Conservation (phyloP, 2,797 vertebrate species). For the Limnodromus scolopaceus region DNA sequence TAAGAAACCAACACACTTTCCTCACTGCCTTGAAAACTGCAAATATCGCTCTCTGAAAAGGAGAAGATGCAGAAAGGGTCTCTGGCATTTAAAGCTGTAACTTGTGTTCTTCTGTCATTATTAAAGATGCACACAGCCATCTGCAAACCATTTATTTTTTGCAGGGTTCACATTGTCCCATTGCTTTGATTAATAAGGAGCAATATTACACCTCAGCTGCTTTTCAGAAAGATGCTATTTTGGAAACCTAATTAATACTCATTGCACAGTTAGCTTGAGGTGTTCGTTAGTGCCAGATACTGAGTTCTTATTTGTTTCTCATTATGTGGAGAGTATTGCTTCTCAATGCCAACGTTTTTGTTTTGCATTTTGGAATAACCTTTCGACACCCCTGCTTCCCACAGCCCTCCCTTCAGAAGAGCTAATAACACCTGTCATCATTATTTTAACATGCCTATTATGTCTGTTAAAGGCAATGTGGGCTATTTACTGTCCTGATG, state of each 20-base stretch:
- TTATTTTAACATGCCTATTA: conserved; percentile 27
- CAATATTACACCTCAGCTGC: conserved; percentile 56
- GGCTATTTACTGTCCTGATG: conserved; percentile 18
- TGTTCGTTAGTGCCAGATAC: conserved; percentile 57
- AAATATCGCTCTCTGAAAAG: conserved; percentile 61
- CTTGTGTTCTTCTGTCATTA: conserved; percentile 66
- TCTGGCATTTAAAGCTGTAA: conserved; percentile 73
- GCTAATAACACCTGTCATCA: conserved; percentile 24
- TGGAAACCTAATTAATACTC: conserved; percentile 66
- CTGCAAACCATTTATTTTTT: conserved; percentile 68
- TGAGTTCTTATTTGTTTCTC: conserved; percentile 59
- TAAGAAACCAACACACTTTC: conserved; percentile 68
- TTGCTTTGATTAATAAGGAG: conserved; percentile 64
- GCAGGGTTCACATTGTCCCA: conserved; percentile 58
- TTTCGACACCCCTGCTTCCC: neutral
- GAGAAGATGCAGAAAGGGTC: conserved; percentile 50
- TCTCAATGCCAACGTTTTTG: conserved; percentile 30
- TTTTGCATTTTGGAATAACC: conserved; percentile 45
- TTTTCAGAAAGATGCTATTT: conserved; percentile 66
- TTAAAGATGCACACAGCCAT: conserved; percentile 65
- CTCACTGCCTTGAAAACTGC: conserved; percentile 61
- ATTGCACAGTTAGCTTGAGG: conserved; percentile 56
- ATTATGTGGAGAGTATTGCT: conserved; percentile 52
- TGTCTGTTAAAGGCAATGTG: neutral
- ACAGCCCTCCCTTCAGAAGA: conserved; percentile 11